Evolutionary conservation across 1,140 invertebrate genomes (phyloP).

Genomic region (Zaprionus africanus): DNA sequence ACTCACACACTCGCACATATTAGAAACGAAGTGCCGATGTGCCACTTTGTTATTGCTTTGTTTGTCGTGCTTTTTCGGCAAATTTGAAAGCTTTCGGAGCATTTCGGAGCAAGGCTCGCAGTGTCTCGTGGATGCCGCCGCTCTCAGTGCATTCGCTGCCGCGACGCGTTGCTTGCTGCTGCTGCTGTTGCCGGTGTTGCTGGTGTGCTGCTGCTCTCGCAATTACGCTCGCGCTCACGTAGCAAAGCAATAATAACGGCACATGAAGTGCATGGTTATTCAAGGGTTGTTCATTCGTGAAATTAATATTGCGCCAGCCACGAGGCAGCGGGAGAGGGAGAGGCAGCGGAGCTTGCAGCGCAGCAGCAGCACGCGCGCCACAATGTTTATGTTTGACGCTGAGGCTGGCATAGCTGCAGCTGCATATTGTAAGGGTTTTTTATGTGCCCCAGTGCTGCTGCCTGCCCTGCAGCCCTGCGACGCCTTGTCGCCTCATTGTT

Average conservation of each 20-base stretch:
- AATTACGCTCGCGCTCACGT: conserved; percentile 51
- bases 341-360: conserved; percentile 27
- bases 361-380: conserved; percentile 68
- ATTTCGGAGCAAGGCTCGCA: conserved; percentile 2
- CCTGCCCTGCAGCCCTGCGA: conserved; percentile 46
- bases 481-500: conserved; percentile 31
- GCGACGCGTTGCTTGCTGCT: too few species aligned
- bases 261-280: conserved; percentile 82
- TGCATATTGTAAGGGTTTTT: conserved; percentile 70
- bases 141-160: conserved; percentile 30
- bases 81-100: conserved; percentile 30
- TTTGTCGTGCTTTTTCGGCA: conserved; percentile 6
- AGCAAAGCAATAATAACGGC: conserved; percentile 64
- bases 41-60: neutral
- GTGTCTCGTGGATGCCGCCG: neutral
- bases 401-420: conserved; percentile 37
- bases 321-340: conserved; percentile 31
- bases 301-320: conserved; percentile 81
- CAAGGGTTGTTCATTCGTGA: conserved; percentile 84
- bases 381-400: conserved; percentile 73
- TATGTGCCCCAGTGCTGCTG: conserved; percentile 49
- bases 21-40: neutral
- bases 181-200: neutral
- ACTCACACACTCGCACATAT: neutral
- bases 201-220: conserved; percentile 10